Conservation (phyloP, 1,140 invertebrate species). For the Sipha flava region DNA sequence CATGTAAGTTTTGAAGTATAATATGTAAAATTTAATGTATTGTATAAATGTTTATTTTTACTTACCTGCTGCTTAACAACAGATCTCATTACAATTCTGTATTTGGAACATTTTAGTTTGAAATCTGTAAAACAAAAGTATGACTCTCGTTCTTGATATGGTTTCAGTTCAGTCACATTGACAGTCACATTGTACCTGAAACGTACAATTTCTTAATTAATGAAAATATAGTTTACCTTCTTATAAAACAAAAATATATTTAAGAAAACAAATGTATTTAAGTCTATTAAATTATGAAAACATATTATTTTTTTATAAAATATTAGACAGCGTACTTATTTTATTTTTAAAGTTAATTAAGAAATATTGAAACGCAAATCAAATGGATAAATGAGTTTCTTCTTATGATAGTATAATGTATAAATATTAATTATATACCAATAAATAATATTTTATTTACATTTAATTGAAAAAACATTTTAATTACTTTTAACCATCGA, state of each 20-base stretch:
- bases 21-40: no score
- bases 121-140: constrained; percentile 69
- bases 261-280: no score
- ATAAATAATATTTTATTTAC: no score
- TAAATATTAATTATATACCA: no score
- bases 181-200: constrained; percentile 63
- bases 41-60: neutral
- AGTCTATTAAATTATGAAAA: neutral
- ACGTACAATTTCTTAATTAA: constrained; percentile 23
- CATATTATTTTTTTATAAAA: no score
- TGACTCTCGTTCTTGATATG: constrained; percentile 68
- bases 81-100: constrained; percentile 64
- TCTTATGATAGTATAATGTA: no score
- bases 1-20: no score
- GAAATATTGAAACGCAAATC: neutral
- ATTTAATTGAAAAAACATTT: no score
- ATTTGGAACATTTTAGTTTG: constrained; percentile 76
- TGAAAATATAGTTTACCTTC: neutral
- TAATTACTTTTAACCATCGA: no score
- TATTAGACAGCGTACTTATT: no score
- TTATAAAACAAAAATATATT: no score
- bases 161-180: constrained; percentile 64
- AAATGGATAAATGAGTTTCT: no score
- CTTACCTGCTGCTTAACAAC: constrained; percentile 58
- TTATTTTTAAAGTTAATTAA: neutral